Percentiles rank a stretch among this genome's conserved stretches.
These are phyloP conservation scores for Pachypanchax playfairii DNA, from an alignment of 2,113 vertebrate genomes.

Conservation along the genomic window DNA sequence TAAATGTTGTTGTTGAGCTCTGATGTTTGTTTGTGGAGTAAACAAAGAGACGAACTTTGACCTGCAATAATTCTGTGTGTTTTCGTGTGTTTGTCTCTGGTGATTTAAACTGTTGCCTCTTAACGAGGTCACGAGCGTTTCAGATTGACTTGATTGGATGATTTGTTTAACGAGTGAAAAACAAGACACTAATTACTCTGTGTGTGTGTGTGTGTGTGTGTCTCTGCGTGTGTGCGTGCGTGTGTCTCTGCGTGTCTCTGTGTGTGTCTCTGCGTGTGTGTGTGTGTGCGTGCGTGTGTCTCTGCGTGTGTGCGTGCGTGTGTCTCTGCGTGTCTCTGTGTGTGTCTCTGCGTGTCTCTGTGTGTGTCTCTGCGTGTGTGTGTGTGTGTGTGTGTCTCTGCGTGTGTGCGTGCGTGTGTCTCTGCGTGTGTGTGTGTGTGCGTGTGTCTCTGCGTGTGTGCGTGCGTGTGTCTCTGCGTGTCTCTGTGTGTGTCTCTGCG, in stretches of 20 bases:
- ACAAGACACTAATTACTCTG: conserved; percentile 36
- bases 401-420: not conserved
- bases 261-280: too few species aligned
- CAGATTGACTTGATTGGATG: conserved; percentile 38
- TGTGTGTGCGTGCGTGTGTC: too few species aligned
- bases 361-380: too few species aligned
- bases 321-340: not conserved
- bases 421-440: not conserved
- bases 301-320: not conserved
- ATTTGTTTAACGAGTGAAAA: conserved; percentile 37
- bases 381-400: not conserved
- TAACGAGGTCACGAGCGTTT: conserved; percentile 28
- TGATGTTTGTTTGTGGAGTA: not conserved
- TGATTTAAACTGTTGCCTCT: conserved; percentile 25
- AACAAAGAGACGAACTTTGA: not conserved
- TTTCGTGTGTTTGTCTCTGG: conserved; percentile 21
- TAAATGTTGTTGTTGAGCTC: not conserved
- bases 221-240: too few species aligned
- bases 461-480: not conserved
- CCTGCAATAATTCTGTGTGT: not conserved
- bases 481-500: too few species aligned
- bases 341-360: not conserved
- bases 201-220: conserved; percentile 9
- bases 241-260: too few species aligned
- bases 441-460: conserved; percentile 1